Evolutionary conservation across 1,140 invertebrate genomes (phyloP).

Genomic region (Amphibalanus amphitrite): DNA sequence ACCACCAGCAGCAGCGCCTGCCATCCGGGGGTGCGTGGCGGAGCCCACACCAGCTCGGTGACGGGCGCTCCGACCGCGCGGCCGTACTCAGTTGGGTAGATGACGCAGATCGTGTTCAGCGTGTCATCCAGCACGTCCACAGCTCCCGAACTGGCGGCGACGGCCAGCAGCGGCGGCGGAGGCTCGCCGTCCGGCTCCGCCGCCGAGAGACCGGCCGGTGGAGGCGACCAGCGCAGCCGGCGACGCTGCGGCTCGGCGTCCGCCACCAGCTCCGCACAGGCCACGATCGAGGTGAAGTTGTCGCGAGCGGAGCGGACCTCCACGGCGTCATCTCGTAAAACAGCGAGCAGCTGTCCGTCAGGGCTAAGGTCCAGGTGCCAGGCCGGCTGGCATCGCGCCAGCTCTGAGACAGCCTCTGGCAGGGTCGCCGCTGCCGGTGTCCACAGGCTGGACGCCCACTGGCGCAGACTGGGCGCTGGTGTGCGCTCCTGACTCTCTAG

Average conservation of each 20-base stretch:
- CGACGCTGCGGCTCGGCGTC: not conserved
- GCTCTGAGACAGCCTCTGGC: not conserved
- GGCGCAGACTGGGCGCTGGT: not conserved
- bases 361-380: not conserved
- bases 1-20: not conserved
- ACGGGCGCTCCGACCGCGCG: not conserved
- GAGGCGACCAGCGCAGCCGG: not conserved
- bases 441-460: not conserved
- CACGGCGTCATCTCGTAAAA: not conserved
- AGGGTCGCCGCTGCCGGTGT: not conserved
- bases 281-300: not conserved
- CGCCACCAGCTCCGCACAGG: not conserved
- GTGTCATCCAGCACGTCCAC: not conserved
- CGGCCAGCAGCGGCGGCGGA: not conserved
- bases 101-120: not conserved
- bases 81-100: not conserved
- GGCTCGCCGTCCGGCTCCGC: not conserved
- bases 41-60: not conserved
- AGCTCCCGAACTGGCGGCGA: not conserved
- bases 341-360: not conserved
- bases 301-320: not conserved
- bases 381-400: not conserved
- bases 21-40: not conserved
- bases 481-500: not conserved
- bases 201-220: no score